These are phyloP conservation scores for Drosophila repleta DNA, from an alignment of 1,140 invertebrate species.

Conservation along the genomic window DNA sequence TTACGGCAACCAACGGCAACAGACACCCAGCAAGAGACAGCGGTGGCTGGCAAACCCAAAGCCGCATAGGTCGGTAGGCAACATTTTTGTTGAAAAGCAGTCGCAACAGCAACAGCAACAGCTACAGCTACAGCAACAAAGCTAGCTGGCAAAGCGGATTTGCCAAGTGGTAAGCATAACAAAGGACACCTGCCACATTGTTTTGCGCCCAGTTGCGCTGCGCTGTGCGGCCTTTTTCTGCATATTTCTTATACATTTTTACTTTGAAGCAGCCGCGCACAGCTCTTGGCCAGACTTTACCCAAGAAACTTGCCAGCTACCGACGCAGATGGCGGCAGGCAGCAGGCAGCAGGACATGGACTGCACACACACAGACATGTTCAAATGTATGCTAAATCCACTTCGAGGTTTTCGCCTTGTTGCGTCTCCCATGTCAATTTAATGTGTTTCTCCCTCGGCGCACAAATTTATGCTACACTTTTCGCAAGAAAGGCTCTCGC, in stretches of 20 bases:
- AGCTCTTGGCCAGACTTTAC: slow-evolving; percentile 46
- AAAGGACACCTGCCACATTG: slow-evolving; percentile 76
- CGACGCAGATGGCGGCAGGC: slow-evolving; percentile 31
- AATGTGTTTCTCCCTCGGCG: slow-evolving; percentile 53
- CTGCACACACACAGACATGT: slow-evolving; percentile 22
- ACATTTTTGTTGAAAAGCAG: slow-evolving; percentile 44
- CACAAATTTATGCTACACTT: slow-evolving; percentile 48
- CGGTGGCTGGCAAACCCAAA: slow-evolving; percentile 32
- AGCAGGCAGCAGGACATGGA: slow-evolving; percentile 37
- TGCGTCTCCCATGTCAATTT: slow-evolving; percentile 39
- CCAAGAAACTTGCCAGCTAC: slow-evolving; percentile 31
- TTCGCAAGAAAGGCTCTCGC: slow-evolving; percentile 16
- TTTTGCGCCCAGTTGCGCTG: slow-evolving; percentile 33
- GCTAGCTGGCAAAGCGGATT: slow-evolving; percentile 71
- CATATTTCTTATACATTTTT: slow-evolving; percentile 77
- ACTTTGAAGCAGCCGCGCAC: slow-evolving; percentile 54
- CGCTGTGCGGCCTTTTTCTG: slow-evolving; percentile 60
- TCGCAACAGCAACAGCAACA: slow-evolving; percentile 24
- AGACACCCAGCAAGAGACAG: slow-evolving; percentile 51
- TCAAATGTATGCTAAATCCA: slow-evolving; percentile 39
- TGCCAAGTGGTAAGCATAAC: slow-evolving; percentile 80
- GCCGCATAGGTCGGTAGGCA: slow-evolving; percentile 53
- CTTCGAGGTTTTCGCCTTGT: slow-evolving; percentile 21
- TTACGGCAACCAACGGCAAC: slow-evolving; percentile 40
- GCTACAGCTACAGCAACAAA: slow-evolving; percentile 11